Percentiles rank a stretch among this genome's conserved stretches.
phyloP scores from a whole-genome alignment of 1,140 invertebrate species.

The Apis laboriosa region DNA sequence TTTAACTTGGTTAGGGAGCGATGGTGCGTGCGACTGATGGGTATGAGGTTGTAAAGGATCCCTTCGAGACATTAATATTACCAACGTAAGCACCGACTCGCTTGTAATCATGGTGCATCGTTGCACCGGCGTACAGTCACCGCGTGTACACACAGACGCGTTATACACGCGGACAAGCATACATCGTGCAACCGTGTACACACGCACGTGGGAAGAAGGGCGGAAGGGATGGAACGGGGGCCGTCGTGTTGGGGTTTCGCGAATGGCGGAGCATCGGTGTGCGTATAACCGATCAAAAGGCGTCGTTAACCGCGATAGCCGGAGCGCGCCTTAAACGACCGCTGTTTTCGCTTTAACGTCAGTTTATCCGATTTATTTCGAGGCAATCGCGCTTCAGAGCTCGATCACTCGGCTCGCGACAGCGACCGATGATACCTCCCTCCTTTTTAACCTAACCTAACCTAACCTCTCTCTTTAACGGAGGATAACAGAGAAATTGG shows the following conservation, averaged over 20 bases:
- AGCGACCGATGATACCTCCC: background rate
- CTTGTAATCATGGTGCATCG: conserved; percentile 70
- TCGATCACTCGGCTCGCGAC: conserved; percentile 37
- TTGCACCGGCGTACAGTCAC: conserved; percentile 53
- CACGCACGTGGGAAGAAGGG: background rate
- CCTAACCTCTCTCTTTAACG: no score
- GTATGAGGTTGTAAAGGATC: conserved; percentile 75
- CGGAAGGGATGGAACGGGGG: background rate
- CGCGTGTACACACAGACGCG: background rate
- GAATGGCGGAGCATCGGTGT: conserved; percentile 34
- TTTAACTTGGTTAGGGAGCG: conserved; percentile 75
- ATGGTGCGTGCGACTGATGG: conserved; percentile 73
- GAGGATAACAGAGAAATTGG: no score
- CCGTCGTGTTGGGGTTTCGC: conserved; percentile 21
- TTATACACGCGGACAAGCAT: background rate
- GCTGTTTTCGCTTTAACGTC: conserved; percentile 64
- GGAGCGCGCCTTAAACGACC: conserved; percentile 58
- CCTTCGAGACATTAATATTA: conserved; percentile 76
- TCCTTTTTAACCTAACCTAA: background rate
- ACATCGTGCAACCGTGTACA: background rate
- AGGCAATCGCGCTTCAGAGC: background rate
- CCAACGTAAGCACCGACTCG: conserved; percentile 69
- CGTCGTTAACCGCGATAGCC: conserved; percentile 55
- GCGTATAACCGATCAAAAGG: conserved; percentile 38
- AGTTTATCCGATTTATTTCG: conserved; percentile 65